Percentiles rank a stretch among this genome's conserved stretches.
phyloP scores from a whole-genome alignment of 1,140 invertebrate species.

The Ostrea denselamellosa region DNA sequence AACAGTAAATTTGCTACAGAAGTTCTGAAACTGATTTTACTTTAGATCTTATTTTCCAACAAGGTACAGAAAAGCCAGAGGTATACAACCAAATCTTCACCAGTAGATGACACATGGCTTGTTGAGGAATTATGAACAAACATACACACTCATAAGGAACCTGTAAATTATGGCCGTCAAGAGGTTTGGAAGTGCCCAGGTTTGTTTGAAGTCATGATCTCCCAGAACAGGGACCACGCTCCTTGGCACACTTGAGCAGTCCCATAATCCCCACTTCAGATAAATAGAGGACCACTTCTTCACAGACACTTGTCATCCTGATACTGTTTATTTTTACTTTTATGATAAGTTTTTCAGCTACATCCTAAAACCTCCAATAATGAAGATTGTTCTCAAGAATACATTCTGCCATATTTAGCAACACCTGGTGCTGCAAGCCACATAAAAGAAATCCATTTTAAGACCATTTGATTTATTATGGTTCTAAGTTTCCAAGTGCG shows the following conservation, averaged over 20 bases:
- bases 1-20: no score
- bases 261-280: constrained; percentile 34
- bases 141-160: constrained; percentile 18
- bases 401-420: neutral
- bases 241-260: constrained; percentile 6
- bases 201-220: constrained; percentile 28
- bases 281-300: constrained; percentile 32
- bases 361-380: neutral
- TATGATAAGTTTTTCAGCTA: neutral
- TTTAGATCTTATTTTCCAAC: neutral
- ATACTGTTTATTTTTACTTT: constrained; percentile 26
- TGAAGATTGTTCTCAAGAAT: neutral
- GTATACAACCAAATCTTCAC: no score
- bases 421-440: neutral
- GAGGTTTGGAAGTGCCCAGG: neutral
- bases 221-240: neutral
- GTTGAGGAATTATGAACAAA: constrained; percentile 32
- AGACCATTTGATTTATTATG: constrained; percentile 16
- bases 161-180: neutral
- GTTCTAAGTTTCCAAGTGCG: neutral
- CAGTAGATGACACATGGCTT: neutral
- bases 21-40: no score
- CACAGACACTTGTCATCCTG: neutral
- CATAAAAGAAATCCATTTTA: neutral
- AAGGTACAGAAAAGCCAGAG: neutral